phyloP scores from a whole-genome alignment of 2,113 vertebrate genomes.

The Microcebus lehilahytsara region DNA sequence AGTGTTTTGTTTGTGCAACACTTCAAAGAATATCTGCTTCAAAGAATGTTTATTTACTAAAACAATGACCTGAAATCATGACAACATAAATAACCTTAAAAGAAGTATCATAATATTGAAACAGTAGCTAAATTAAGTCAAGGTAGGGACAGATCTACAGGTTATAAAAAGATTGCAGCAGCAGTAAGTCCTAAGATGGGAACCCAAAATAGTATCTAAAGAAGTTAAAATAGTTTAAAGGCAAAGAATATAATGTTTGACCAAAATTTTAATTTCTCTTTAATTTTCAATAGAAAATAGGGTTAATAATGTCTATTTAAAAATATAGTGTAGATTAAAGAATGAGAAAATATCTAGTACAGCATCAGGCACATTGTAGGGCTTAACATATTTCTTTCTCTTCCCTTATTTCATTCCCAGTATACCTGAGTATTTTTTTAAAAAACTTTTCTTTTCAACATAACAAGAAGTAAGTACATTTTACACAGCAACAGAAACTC shows the following conservation, averaged over 20 bases:
- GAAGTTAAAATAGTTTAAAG: background rate
- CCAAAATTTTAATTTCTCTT: background rate
- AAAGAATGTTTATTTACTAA: background rate
- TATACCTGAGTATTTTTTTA: background rate
- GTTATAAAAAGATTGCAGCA: background rate
- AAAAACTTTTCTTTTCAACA: background rate
- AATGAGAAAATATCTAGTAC: background rate
- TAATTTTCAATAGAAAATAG: background rate
- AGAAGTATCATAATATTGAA: background rate
- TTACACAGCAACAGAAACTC: background rate
- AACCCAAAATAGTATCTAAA: background rate
- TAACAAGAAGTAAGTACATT: background rate
- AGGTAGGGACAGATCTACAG: background rate
- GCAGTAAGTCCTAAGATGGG: background rate
- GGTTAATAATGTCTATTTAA: background rate
- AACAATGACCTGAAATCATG: background rate
- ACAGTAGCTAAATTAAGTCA: background rate
- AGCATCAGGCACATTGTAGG: background rate
- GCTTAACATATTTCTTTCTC: background rate
- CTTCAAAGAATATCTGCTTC: background rate
- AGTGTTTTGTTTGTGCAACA: background rate
- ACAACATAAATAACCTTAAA: background rate
- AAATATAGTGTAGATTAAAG: background rate
- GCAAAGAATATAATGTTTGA: background rate
- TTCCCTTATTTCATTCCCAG: background rate